Conservation (phyloP, 1,140 invertebrate species). For the Camponotus vicinus region DNA sequence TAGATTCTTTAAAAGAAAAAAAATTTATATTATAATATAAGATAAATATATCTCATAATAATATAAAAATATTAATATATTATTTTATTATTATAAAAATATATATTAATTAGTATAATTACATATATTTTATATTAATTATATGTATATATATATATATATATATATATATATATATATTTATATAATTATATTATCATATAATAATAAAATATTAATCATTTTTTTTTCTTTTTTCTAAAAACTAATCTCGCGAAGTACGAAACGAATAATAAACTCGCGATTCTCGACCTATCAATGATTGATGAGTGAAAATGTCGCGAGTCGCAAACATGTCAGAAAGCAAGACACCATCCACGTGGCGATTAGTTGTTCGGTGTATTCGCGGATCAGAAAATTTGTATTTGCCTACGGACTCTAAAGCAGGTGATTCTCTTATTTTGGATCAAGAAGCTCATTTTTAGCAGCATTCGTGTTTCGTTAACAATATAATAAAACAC, state of each 20-base stretch:
- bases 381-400: conserved; percentile 16
- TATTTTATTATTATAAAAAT: too few relatives aligned
- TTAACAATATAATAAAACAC: background rate
- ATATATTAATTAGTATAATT: too few relatives aligned
- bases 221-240: too few relatives aligned
- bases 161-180: too few relatives aligned
- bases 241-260: conserved; percentile 15
- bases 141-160: too few relatives aligned
- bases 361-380: conserved; percentile 27
- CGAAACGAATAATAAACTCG: background rate
- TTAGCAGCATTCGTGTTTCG: background rate
- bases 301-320: conserved; percentile 37
- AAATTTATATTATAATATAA: too few relatives aligned
- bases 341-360: conserved; percentile 49
- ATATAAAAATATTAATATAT: too few relatives aligned
- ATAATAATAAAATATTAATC: too few relatives aligned
- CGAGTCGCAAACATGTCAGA: conserved; percentile 47
- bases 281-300: conserved; percentile 7
- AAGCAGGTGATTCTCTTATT: conserved; percentile 14
- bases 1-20: too few relatives aligned
- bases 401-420: background rate
- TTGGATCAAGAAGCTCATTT: background rate
- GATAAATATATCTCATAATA: too few relatives aligned
- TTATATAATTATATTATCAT: too few relatives aligned
- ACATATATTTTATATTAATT: too few relatives aligned